Evolutionary conservation across 2,888 invertebrate genomes (phyloP).

Genomic region (Lochmaea capreae): DNA sequence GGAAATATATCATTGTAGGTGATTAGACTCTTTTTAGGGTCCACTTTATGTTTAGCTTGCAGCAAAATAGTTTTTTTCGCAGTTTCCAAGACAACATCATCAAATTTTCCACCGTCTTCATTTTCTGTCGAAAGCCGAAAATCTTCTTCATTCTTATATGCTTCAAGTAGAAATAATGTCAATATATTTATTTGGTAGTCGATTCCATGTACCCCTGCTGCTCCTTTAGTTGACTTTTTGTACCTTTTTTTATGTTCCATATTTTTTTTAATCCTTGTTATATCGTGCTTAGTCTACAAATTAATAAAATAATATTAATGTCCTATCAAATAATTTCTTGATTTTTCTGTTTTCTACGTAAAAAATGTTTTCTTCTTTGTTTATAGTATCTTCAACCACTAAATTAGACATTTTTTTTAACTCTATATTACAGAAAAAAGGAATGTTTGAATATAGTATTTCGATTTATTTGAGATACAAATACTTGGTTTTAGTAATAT

Average conservation of each 20-base stretch:
- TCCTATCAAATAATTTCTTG: too few relatives aligned
- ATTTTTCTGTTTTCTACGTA: too few relatives aligned
- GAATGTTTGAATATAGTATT: too few relatives aligned
- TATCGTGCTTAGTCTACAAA: not conserved
- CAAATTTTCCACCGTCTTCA: not conserved
- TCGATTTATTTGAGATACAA: too few relatives aligned
- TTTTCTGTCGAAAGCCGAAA: slow-evolving; percentile 14
- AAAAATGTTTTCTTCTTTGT: too few relatives aligned
- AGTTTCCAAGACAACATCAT: slow-evolving; percentile 11
- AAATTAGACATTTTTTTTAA: too few relatives aligned
- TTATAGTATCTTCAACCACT: too few relatives aligned
- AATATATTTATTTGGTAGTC: not conserved
- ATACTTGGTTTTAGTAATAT: too few relatives aligned
- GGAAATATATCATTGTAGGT: slow-evolving; percentile 1
- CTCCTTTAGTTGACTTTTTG: not conserved
- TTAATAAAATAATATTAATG: not conserved
- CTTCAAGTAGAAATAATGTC: not conserved
- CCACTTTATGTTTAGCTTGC: slow-evolving; percentile 15
- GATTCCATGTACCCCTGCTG: not conserved
- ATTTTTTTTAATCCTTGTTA: not conserved
- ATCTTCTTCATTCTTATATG: not conserved
- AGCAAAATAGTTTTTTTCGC: not conserved
- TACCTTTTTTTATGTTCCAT: not conserved
- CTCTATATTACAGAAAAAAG: too few relatives aligned
- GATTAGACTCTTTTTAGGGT: not conserved